A percentile compares a stretch with the other conserved stretches of the same genome.
Conservation (phyloP, 2,888 invertebrate genomes). For the Diogma glabrata region DNA sequence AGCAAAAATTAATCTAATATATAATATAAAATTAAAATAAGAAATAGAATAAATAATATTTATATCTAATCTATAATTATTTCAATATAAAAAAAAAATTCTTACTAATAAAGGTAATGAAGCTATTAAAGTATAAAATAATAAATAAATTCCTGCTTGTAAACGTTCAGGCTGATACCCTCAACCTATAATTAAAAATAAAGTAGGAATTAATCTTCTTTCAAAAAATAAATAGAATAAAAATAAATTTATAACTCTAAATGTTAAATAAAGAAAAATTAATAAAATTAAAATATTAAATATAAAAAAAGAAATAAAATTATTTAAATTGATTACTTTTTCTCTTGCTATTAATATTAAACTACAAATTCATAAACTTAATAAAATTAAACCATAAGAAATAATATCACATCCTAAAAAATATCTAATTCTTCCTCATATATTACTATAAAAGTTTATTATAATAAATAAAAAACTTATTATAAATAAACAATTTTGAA, state of each 20-base stretch:
- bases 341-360: constrained; percentile 47
- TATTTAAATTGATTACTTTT: constrained; percentile 37
- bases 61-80: too few species aligned
- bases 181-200: constrained; percentile 54
- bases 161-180: constrained; percentile 58
- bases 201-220: constrained; percentile 50
- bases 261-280: constrained; percentile 44
- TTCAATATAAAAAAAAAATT: constrained; percentile 26
- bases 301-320: constrained; percentile 41
- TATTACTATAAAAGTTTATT: constrained; percentile 31
- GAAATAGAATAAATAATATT: too few species aligned
- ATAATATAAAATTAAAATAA: constrained; percentile 49
- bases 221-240: constrained; percentile 64
- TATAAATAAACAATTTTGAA: constrained; percentile 41
- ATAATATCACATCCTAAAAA: constrained; percentile 40
- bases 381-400: constrained; percentile 42
- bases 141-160: constrained; percentile 52
- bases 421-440: constrained; percentile 37
- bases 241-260: constrained; percentile 46
- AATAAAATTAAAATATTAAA: constrained; percentile 42
- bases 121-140: constrained; percentile 58
- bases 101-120: constrained; percentile 42
- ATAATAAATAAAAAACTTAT: constrained; percentile 40
- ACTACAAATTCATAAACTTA: constrained; percentile 47
- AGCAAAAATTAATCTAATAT: not conserved